Conservation (phyloP, 1,140 invertebrate species). For the Nasonia vitripennis region DNA sequence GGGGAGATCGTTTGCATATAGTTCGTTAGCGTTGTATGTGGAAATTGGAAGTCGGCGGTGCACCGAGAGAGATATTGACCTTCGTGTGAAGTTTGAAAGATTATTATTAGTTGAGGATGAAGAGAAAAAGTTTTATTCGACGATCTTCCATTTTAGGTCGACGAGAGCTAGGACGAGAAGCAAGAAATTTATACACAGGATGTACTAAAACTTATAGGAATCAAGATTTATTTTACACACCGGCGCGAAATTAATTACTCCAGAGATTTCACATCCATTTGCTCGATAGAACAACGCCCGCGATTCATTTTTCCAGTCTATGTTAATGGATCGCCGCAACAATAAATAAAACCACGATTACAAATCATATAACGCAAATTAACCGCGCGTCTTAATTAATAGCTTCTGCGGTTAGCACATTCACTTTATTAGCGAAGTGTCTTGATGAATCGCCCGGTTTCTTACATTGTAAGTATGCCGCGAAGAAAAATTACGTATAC, state of each 20-base stretch:
- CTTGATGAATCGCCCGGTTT: background rate
- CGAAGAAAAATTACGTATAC: background rate
- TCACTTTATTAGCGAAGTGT: constrained; percentile 7
- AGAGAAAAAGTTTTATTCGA: too few species aligned
- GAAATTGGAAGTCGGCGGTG: background rate
- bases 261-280: background rate
- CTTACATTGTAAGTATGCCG: background rate
- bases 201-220: too few species aligned
- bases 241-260: too few species aligned
- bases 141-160: too few species aligned
- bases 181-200: too few species aligned
- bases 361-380: background rate
- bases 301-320: background rate
- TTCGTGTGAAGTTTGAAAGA: too few species aligned
- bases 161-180: too few species aligned
- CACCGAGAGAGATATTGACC: background rate
- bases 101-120: too few species aligned
- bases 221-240: too few species aligned
- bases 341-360: background rate
- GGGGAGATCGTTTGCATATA: background rate
- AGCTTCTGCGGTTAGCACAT: background rate
- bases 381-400: background rate
- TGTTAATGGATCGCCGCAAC: background rate
- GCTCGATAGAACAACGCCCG: background rate
- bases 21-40: background rate